Base-by-base conservation (phyloP, 2,797 vertebrate species). In the Typhlichthys subterraneus region DNA sequence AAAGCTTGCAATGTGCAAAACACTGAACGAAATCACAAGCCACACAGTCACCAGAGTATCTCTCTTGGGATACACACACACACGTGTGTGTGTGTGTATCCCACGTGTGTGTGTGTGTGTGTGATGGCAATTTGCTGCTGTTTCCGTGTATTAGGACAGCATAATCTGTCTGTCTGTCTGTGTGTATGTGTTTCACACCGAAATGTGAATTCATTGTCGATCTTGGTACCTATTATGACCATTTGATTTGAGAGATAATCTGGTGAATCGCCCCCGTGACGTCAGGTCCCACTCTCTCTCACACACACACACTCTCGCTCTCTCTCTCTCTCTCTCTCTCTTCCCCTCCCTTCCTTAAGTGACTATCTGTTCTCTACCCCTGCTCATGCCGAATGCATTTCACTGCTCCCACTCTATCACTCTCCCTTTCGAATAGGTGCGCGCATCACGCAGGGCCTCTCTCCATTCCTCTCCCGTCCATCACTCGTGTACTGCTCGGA, bases 121-220 rank as follows among this genome's bases (percentile, higher is more conserved):
- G 61, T 62, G 5, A 60, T 31, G 57, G 65, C 47, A 42, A 55
- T 75, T 71, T 57, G 74, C 67, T 76, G 72, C 70, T 53, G 65
- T 69, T 63, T 62, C 72, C 79, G 64, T 71, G 72, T 73, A 66
- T 81, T 83, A 80, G 82, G 81, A 75, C 74, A 76, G 76, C 80
- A 87, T 87, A 81, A 85, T 23, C 19, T 23, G 19, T 23, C 19
- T 2, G 19, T 2, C 19, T 23, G 19, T 23, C 33, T 33, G 33
- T 1, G 4, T 33, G 33, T 33, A 4, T 38, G 33, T 7, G 33
- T 38, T 5, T 7, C 33, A 38, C 1, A 38, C 33, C 33, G 33
- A 38, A 38, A 38, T 38, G 33, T 38, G 33, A 38, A 38, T 38
- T 38, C 1, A 38, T 38, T 3, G 7, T 38, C 33, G 7, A 38